Evolutionary conservation across 2,113 vertebrate genomes (phyloP).

Genomic region (Fulmarus glacialis): DNA sequence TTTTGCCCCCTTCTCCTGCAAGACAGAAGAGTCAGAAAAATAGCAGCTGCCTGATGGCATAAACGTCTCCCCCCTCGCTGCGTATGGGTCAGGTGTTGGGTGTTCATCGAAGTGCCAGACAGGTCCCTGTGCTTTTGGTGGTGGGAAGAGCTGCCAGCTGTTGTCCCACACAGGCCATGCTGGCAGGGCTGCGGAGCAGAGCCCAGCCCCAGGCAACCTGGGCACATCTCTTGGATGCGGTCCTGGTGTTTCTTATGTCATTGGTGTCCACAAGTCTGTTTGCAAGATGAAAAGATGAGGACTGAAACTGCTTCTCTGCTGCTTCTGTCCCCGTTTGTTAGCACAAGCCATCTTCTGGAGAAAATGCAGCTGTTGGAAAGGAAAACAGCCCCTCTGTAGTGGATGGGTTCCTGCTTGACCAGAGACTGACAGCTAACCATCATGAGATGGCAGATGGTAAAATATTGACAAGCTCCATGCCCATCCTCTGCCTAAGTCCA

Average conservation of each 20-base stretch:
- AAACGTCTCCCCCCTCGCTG: neutral
- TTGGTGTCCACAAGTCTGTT: neutral
- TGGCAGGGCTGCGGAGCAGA: neutral
- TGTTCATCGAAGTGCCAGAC: neutral
- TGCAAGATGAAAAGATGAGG: neutral
- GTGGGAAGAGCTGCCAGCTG: neutral
- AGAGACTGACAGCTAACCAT: neutral
- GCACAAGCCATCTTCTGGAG: neutral
- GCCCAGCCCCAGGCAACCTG: neutral
- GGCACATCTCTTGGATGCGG: neutral
- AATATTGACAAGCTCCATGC: neutral
- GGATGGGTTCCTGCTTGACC: neutral
- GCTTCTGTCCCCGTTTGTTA: neutral
- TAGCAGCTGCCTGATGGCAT: neutral
- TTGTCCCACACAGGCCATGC: neutral
- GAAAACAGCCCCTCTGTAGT: neutral
- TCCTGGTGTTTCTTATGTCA: neutral
- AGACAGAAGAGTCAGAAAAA: neutral
- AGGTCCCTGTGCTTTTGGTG: neutral
- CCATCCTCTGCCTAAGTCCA: neutral
- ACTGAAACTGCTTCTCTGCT: neutral
- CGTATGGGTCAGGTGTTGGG: accelerated
- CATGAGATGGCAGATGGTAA: neutral
- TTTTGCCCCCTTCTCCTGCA: neutral
- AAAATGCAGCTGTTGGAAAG: neutral